Percentiles rank a stretch among this genome's conserved stretches.
These are phyloP conservation scores for Magallana gigas DNA, from an alignment of 1,140 invertebrate genomes.

Conservation along the genomic window DNA sequence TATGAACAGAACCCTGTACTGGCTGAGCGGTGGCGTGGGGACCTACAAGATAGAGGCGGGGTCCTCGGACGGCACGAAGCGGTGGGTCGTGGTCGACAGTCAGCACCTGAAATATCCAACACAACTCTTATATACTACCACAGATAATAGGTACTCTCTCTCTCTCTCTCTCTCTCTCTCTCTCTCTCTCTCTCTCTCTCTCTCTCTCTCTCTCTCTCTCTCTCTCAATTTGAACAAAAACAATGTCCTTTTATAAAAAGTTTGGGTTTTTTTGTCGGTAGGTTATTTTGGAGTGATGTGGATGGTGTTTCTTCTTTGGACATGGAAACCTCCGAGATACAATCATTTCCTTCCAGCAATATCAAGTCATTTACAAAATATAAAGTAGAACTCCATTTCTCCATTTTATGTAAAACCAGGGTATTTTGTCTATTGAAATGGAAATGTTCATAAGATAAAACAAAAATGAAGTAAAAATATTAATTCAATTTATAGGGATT, in stretches of 20 bases:
- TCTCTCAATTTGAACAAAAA: neutral
- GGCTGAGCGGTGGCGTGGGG: neutral
- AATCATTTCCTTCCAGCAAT: neutral
- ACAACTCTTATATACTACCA: neutral
- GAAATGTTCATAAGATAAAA: no score
- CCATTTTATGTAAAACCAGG: no score
- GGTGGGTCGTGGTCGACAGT: neutral
- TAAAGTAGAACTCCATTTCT: neutral
- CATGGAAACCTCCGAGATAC: neutral
- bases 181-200: neutral
- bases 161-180: no score
- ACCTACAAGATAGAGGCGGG: neutral
- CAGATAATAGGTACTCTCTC: constrained; percentile 27
- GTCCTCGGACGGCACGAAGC: neutral
- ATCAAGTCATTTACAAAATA: constrained; percentile 28
- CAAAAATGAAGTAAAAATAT: no score
- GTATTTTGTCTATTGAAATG: no score
- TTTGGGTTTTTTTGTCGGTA: neutral
- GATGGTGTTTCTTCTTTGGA: neutral
- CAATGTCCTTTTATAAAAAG: neutral
- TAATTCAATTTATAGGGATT: neutral
- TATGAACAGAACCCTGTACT: neutral
- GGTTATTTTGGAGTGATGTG: neutral
- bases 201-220: neutral
- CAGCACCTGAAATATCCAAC: neutral